phyloP scores from a whole-genome alignment of 2,888 invertebrate genomes.

The Heliconius sara region DNA sequence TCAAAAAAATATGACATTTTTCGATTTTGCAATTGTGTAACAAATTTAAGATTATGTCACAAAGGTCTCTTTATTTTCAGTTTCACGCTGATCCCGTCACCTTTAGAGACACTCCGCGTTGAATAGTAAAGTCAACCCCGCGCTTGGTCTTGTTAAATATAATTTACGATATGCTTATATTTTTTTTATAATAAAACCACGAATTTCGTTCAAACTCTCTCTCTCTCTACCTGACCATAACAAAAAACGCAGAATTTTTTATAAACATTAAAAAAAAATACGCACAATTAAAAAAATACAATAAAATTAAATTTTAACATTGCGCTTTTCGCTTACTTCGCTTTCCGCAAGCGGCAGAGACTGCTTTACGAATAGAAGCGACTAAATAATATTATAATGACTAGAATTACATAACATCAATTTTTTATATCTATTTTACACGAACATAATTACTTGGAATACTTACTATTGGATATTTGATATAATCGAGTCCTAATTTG shows the following conservation, averaged over 20 bases:
- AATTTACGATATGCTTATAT: not conserved
- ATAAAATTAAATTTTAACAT: too few species aligned
- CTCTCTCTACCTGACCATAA: not conserved
- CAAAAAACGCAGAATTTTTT: not conserved
- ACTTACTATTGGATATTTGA: conserved; percentile 25
- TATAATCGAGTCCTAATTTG: not conserved
- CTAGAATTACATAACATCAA: conserved; percentile 22
- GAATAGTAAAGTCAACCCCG: too few species aligned
- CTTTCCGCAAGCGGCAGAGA: not conserved
- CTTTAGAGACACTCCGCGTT: too few species aligned
- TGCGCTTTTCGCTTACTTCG: too few species aligned
- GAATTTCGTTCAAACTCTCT: not conserved
- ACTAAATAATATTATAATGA: conserved; percentile 16
- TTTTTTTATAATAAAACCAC: not conserved
- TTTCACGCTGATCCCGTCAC: not conserved
- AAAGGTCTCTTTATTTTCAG: not conserved
- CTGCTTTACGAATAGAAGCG: conserved; percentile 9
- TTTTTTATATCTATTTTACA: conserved; percentile 8
- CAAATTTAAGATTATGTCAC: not conserved
- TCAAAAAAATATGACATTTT: not conserved
- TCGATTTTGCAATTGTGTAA: not conserved
- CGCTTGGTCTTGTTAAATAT: too few species aligned
- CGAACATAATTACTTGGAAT: conserved; percentile 23
- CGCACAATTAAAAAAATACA: too few species aligned
- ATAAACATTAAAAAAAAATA: not conserved